Evolutionary conservation across 2,888 invertebrate species (phyloP).

Genomic region (Leptopterna dolabrata): DNA sequence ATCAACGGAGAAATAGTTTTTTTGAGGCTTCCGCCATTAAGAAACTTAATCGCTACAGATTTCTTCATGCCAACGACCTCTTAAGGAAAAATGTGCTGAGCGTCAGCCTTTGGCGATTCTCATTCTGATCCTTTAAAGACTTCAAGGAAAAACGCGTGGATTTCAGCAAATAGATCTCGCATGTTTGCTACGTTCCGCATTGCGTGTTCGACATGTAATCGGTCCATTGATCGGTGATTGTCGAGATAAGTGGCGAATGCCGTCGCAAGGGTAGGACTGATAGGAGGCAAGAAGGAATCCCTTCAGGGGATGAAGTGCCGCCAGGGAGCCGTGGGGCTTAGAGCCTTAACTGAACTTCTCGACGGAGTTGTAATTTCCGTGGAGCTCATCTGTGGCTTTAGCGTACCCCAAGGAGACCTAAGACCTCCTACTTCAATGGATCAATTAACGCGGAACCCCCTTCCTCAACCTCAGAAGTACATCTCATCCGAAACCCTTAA

Average conservation of each 20-base stretch:
- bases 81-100: not conserved
- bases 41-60: not conserved
- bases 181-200: too few species aligned
- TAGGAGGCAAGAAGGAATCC: not conserved
- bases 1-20: not conserved
- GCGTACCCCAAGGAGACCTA: slow-evolving; percentile 44
- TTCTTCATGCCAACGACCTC: not conserved
- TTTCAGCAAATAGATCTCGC: not conserved
- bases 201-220: not conserved
- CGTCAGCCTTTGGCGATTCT: not conserved
- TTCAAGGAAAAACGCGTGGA: not conserved
- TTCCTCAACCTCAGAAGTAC: not conserved
- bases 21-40: not conserved
- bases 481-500: slow-evolving; percentile 22
- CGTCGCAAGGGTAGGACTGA: not conserved
- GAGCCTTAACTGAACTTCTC: slow-evolving; percentile 33
- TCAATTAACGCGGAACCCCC: slow-evolving; percentile 43
- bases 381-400: slow-evolving; percentile 48
- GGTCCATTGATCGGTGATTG: not conserved
- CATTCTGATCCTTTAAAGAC: not conserved
- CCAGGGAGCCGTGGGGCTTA: not conserved
- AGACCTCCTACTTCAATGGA: slow-evolving; percentile 36
- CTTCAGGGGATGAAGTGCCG: not conserved
- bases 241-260: not conserved
- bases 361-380: slow-evolving; percentile 51